These are phyloP conservation scores for Diarsia dahlii DNA, from an alignment of 2,888 invertebrate genomes.

Conservation along the genomic window DNA sequence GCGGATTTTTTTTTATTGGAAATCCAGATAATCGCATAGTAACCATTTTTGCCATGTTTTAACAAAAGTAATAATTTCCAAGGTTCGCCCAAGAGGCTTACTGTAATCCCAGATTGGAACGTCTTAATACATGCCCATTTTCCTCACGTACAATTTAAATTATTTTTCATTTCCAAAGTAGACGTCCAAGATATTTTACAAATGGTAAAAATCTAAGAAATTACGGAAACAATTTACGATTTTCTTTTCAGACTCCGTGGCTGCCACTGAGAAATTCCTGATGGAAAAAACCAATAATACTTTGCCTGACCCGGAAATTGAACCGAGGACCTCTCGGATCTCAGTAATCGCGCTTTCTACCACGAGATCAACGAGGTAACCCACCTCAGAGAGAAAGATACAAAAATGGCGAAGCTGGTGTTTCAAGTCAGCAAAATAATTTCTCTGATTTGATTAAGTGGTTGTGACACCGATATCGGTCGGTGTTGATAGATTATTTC, in stretches of 20 bases:
- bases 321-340: too few relatives aligned
- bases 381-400: too few relatives aligned
- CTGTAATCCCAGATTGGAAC: slow-evolving; percentile 29
- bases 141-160: slow-evolving; percentile 7
- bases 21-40: neutral
- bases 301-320: too few relatives aligned
- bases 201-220: neutral
- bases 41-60: slow-evolving; percentile 4
- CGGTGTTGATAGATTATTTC: neutral
- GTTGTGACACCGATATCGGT: neutral
- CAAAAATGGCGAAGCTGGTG: slow-evolving; percentile 5
- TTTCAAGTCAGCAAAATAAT: slow-evolving; percentile 3
- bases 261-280: too few relatives aligned
- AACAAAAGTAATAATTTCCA: slow-evolving; percentile 19
- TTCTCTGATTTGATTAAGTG: neutral
- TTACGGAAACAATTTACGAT: neutral
- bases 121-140: neutral
- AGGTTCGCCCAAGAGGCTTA: slow-evolving; percentile 28
- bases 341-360: too few relatives aligned
- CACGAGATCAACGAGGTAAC: too few relatives aligned
- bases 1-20: neutral
- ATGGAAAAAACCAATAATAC: too few relatives aligned
- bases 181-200: neutral
- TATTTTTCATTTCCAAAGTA: slow-evolving; percentile 13
- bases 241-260: neutral